Evolutionary conservation across 1,140 invertebrate species (phyloP).

Genomic region (Ostrea edulis): DNA sequence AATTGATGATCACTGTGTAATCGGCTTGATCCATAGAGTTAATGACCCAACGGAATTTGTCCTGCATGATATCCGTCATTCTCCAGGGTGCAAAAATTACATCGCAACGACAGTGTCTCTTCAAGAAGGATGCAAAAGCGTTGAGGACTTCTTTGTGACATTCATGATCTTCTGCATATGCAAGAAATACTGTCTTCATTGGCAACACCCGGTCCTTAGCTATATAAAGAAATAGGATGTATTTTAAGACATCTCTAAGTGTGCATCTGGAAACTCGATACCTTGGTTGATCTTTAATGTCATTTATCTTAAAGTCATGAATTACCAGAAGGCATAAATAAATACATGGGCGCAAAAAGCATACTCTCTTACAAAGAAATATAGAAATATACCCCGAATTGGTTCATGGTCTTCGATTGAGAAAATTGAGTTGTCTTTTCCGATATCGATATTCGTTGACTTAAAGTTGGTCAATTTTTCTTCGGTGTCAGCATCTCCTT

Average conservation of each 20-base stretch:
- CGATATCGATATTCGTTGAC: background rate
- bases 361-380: no score
- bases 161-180: slow-evolving; percentile 57
- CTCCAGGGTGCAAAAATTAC: slow-evolving; percentile 57
- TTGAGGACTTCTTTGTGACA: slow-evolving; percentile 48
- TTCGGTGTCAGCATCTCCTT: background rate
- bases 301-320: no score
- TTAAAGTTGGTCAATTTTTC: background rate
- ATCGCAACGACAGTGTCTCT: slow-evolving; percentile 53
- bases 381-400: background rate
- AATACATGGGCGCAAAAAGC: no score
- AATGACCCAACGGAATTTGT: slow-evolving; percentile 52
- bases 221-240: background rate
- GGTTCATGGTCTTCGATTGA: background rate
- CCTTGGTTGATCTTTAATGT: no score
- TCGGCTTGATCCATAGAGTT: slow-evolving; percentile 49
- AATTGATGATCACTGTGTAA: slow-evolving; percentile 48
- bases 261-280: background rate
- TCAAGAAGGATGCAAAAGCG: slow-evolving; percentile 51
- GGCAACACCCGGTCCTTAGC: background rate
- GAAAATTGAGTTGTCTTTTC: background rate
- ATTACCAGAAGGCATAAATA: no score
- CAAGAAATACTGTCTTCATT: slow-evolving; percentile 48
- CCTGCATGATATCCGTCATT: slow-evolving; percentile 41
- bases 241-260: background rate